Conservation (phyloP, 2,113 vertebrate genomes). For the Brachypteracias leptosomus region DNA sequence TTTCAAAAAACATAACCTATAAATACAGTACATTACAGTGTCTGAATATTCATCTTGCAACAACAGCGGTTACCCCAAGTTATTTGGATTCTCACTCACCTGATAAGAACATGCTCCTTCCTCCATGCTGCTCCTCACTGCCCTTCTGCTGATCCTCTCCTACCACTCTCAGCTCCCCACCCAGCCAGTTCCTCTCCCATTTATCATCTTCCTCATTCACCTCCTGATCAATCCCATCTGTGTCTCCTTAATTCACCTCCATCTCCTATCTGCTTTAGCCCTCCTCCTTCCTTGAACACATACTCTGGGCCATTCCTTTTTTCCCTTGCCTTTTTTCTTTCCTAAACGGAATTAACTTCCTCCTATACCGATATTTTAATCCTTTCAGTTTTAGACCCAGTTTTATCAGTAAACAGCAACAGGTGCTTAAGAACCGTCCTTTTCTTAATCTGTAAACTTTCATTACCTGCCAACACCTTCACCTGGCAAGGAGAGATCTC, state of each 20-base stretch:
- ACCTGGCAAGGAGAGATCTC: not conserved
- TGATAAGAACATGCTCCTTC: not conserved
- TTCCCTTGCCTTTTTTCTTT: too few relatives aligned
- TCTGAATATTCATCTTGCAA: not conserved
- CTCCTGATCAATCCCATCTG: not conserved
- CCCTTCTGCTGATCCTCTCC: not conserved
- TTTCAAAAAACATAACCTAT: not conserved
- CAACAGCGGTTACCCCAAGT: not conserved
- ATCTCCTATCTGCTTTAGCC: not conserved
- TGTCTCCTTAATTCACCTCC: not conserved
- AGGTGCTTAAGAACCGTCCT: not conserved
- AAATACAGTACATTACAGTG: not conserved
- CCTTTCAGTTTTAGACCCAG: rapidly evolving
- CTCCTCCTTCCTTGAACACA: rapidly evolving
- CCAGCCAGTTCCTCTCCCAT: not conserved
- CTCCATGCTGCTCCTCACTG: not conserved
- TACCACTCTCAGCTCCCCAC: too few relatives aligned
- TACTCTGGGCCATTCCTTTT: too few relatives aligned
- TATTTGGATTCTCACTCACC: not conserved
- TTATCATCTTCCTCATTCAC: not conserved
- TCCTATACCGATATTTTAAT: rapidly evolving
- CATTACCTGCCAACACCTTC: not conserved
- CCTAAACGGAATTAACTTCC: not conserved
- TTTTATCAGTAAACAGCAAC: not conserved
- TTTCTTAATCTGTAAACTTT: not conserved